phyloP scores from a whole-genome alignment of 2,113 vertebrate species.

The Melospiza georgiana region DNA sequence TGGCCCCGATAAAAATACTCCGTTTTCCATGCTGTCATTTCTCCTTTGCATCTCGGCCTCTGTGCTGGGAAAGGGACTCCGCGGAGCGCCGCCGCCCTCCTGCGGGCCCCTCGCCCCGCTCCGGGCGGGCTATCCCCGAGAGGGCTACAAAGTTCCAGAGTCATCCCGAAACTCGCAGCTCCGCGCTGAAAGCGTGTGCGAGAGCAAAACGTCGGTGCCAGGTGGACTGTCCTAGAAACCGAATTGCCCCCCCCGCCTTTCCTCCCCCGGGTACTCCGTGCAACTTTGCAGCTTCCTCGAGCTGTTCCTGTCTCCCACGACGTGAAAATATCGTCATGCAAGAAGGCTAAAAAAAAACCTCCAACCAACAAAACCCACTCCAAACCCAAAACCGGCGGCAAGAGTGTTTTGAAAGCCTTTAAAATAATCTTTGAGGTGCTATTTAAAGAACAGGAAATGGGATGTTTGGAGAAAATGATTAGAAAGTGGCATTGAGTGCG shows the following conservation, averaged over 20 bases:
- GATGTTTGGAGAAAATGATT: background rate
- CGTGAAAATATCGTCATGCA: slow-evolving; percentile 29
- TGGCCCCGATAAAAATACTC: slow-evolving; percentile 27
- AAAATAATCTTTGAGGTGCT: background rate
- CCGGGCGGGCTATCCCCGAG: background rate
- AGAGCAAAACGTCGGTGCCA: background rate
- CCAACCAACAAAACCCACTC: background rate
- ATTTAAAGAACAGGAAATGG: slow-evolving; percentile 33
- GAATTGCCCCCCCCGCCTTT: background rate
- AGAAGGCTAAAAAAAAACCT: background rate
- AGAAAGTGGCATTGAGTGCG: background rate
- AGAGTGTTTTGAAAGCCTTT: background rate
- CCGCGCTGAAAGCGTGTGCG: background rate
- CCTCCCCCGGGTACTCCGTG: background rate
- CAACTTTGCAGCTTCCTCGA: slow-evolving; percentile 31
- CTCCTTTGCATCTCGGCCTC: background rate
- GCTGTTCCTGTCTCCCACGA: slow-evolving; percentile 46
- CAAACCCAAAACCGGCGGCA: background rate
- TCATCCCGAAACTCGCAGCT: background rate
- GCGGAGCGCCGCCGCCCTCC: background rate
- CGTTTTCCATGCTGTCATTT: slow-evolving; percentile 57
- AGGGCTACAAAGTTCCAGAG: background rate
- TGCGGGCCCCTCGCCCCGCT: background rate
- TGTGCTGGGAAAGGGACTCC: background rate
- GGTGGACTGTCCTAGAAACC: background rate